These are phyloP conservation scores for Bombyx mori DNA, from an alignment of 1,140 invertebrate genomes.

Conservation along the genomic window ASM3026992v2 NC_085112.1:7568001-7568500, in stretches of 20 bases:
- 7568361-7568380: too few relatives aligned
- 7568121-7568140: slow-evolving; percentile 62
- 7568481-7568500: too few relatives aligned
- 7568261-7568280: slow-evolving; percentile 45
- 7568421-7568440: too few relatives aligned
- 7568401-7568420: too few relatives aligned
- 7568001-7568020: slow-evolving; percentile 20
- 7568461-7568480: too few relatives aligned
- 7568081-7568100: slow-evolving; percentile 57
- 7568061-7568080: slow-evolving; percentile 58
- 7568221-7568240: slow-evolving; percentile 50
- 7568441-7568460: too few relatives aligned
- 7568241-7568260: slow-evolving; percentile 63
- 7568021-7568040: slow-evolving; percentile 31
- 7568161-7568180: slow-evolving; percentile 55
- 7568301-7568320: slow-evolving; percentile 33
- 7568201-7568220: slow-evolving; percentile 54
- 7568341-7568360: too few relatives aligned
- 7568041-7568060: slow-evolving; percentile 37
- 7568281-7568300: slow-evolving; percentile 54
- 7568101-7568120: slow-evolving; percentile 53
- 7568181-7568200: slow-evolving; percentile 46
- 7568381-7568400: too few relatives aligned
- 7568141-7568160: slow-evolving; percentile 65
- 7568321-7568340: slow-evolving; percentile 28